Conservation (phyloP, 2,113 vertebrate species). For the Melanotaenia duboulayi region DNA sequence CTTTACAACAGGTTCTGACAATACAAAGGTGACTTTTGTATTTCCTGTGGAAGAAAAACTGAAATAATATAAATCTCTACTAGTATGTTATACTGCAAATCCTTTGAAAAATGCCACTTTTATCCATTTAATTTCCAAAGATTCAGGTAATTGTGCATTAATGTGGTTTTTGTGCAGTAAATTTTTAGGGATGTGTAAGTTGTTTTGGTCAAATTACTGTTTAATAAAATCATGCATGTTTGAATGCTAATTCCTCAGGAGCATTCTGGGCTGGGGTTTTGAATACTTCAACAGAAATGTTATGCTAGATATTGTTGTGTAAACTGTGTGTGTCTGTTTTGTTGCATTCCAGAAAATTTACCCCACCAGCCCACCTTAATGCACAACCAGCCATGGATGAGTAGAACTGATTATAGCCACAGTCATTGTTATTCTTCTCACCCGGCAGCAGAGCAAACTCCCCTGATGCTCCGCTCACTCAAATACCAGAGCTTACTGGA, state of each 20-base stretch:
- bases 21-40: neutral
- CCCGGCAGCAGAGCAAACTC: conserved; percentile 32
- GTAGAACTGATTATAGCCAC: conserved; percentile 54
- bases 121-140: neutral
- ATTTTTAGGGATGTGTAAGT: too few relatives aligned
- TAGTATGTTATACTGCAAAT: too few relatives aligned
- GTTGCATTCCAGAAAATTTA: conserved; percentile 34
- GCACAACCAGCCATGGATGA: conserved; percentile 37
- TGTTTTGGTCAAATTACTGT: neutral
- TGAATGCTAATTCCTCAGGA: neutral
- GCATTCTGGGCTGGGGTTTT: neutral
- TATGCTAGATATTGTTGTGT: neutral
- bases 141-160: neutral
- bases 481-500: conserved; percentile 53
- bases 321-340: conserved; percentile 1
- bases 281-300: neutral
- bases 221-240: neutral
- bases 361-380: conserved; percentile 13
- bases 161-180: neutral
- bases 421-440: conserved; percentile 72
- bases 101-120: too few relatives aligned
- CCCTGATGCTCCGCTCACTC: conserved; percentile 54
- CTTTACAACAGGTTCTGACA: neutral
- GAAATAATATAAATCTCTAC: too few relatives aligned
- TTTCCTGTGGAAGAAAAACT: neutral